These are phyloP conservation scores for Henicopernis longicauda DNA, from an alignment of 2,113 vertebrate genomes.

Conservation along the genomic window DNA sequence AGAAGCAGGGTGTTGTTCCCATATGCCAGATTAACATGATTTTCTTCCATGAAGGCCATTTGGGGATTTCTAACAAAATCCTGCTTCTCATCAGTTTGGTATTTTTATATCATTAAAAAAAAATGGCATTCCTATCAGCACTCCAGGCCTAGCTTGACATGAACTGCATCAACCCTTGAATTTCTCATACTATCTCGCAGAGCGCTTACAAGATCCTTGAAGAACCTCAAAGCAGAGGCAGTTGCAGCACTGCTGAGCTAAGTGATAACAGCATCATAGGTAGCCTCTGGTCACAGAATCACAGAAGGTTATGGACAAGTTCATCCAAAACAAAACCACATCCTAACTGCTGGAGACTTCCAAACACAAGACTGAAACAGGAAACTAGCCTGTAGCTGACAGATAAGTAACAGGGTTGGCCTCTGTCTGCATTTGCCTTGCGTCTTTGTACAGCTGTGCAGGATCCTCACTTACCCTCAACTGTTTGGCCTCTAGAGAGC, in stretches of 20 bases:
- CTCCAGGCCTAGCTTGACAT: background rate
- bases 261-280: background rate
- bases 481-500: constrained; percentile 86
- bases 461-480: constrained; percentile 83
- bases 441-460: background rate
- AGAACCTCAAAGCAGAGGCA: background rate
- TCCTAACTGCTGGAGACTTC: background rate
- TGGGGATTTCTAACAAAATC: background rate
- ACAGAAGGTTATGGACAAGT: background rate
- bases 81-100: background rate
- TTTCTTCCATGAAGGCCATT: background rate
- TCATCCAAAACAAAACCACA: background rate
- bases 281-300: background rate
- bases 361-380: background rate
- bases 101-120: background rate
- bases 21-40: background rate
- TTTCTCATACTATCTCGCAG: background rate
- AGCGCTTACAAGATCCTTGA: background rate
- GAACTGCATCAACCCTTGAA: background rate
- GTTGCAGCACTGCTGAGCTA: background rate
- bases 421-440: background rate
- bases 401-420: background rate
- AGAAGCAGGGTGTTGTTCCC: background rate
- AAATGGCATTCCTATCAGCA: background rate
- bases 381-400: background rate